phyloP scores from a whole-genome alignment of 2,888 invertebrate species.

The Hybos culiciformis region DNA sequence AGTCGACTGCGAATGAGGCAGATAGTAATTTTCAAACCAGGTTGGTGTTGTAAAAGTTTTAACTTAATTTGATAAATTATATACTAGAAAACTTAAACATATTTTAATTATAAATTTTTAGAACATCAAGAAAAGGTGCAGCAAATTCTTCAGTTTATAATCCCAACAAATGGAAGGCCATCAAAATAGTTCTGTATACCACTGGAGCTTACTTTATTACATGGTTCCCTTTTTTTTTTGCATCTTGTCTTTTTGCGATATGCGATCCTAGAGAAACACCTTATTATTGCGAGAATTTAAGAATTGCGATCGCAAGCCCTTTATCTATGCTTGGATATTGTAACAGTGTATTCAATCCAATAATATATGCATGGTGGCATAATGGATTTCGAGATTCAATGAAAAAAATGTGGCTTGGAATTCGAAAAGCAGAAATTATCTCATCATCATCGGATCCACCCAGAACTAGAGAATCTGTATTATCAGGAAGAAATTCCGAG shows the following conservation, averaged over 20 bases:
- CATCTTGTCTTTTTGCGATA: constrained; percentile 40
- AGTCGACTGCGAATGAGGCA: not conserved
- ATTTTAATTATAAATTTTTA: too few species aligned
- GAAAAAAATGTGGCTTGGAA: constrained; percentile 13
- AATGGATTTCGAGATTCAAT: constrained; percentile 42
- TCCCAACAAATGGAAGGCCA: constrained; percentile 46
- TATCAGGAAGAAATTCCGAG: not conserved
- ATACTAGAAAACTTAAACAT: too few species aligned
- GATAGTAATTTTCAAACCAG: not conserved
- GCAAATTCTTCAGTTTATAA: constrained; percentile 21
- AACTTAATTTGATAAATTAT: too few species aligned
- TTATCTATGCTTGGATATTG: constrained; percentile 45
- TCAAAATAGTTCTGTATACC: constrained; percentile 47
- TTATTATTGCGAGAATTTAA: constrained; percentile 37
- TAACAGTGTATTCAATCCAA: constrained; percentile 48
- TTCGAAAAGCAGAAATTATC: constrained; percentile 8
- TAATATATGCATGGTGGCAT: constrained; percentile 60
- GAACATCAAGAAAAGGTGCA: too few species aligned
- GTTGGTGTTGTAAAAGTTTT: too few species aligned
- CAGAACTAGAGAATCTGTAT: not conserved
- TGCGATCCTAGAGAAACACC: constrained; percentile 39
- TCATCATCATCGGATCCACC: not conserved
- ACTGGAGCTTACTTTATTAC: constrained; percentile 46
- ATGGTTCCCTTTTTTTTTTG: constrained; percentile 49
- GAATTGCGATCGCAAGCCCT: constrained; percentile 42